Evolutionary conservation across 2,113 vertebrate species (phyloP).

Genomic region (Oxygymnocypris stewartii): DNA sequence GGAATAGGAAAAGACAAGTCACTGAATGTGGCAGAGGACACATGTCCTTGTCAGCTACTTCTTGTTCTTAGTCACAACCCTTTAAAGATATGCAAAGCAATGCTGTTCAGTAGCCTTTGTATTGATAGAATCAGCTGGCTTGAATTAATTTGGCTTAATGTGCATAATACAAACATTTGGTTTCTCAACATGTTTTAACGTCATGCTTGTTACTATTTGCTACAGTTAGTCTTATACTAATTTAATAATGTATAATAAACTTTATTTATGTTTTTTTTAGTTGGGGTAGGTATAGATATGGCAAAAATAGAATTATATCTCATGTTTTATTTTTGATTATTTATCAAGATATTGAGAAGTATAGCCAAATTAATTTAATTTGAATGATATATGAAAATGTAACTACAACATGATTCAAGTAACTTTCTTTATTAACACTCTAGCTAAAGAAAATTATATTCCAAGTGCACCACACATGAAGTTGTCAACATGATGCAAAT

Average conservation of each 20-base stretch:
- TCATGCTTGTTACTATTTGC: neutral
- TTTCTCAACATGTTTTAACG: neutral
- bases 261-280: neutral
- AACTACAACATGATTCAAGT: too few relatives aligned
- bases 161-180: neutral
- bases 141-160: neutral
- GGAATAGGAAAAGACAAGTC: slow-evolving; percentile 26
- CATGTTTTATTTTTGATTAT: neutral
- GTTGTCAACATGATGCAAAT: too few relatives aligned
- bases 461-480: too few relatives aligned
- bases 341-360: neutral
- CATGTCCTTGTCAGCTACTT: slow-evolving; percentile 15
- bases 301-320: neutral
- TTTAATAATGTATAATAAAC: neutral
- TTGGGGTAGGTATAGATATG: neutral
- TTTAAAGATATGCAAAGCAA: slow-evolving; percentile 32
- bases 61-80: slow-evolving; percentile 19
- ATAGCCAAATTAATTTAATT: neutral
- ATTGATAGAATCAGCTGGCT: too few relatives aligned
- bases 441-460: too few relatives aligned
- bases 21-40: slow-evolving; percentile 25
- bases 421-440: too few relatives aligned
- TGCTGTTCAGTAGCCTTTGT: slow-evolving; percentile 1
- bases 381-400: too few relatives aligned
- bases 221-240: neutral